Base-by-base conservation (phyloP, 2,113 vertebrate genomes). In the Mesitornis unicolor region DNA sequence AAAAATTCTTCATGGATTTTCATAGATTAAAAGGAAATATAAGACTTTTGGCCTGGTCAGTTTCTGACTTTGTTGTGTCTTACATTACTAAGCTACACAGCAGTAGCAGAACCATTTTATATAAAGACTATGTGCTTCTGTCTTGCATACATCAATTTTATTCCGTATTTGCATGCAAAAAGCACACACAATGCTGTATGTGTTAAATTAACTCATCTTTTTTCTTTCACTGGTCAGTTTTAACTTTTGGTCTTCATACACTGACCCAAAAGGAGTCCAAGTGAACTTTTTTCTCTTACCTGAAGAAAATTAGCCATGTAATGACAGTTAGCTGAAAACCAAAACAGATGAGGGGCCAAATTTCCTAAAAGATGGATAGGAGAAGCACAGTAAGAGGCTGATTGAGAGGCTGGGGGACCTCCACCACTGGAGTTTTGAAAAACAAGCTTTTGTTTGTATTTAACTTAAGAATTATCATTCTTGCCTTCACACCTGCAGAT, bases 261-360 rank as follows among this genome's bases (percentile, higher is more conserved):
- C 4, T 40, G 10, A 35, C 6, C 6, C 3, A 10, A 78, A 61
- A 69, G 7, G 54, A n/a, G 54, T 54, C 81, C 3, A 48, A 28
- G 6, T 10, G 5, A 64, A 4, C 1, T 10, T 74, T 25, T 54
- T 54, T n/a, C 11, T 45, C 1, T 28, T 18, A 36, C 1, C 6
- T 68, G 31, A 26, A 67, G 8, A 4, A 73, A 79, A 43, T 43
- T 53, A 53, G 1, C 13, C 48, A 16, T 10, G 1, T 35, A 43
- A 25, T 47, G 25, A 15, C 13, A 51, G 14, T 8, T 28, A 21
- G 2, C 18, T 73, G 19, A 40, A 40, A 74, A 84, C 3, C 3
- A 31, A 69, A 60, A 4, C 5, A n/a, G 6, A n/a, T 54, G 0
- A 65, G 19, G 29, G 14, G 6, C 3, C 10, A 67, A 13, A 40